Percentiles rank a stretch among this genome's conserved stretches.
Evolutionary conservation across 2,888 invertebrate species (phyloP).

Genomic region (Cactoblastis cactorum): DNA sequence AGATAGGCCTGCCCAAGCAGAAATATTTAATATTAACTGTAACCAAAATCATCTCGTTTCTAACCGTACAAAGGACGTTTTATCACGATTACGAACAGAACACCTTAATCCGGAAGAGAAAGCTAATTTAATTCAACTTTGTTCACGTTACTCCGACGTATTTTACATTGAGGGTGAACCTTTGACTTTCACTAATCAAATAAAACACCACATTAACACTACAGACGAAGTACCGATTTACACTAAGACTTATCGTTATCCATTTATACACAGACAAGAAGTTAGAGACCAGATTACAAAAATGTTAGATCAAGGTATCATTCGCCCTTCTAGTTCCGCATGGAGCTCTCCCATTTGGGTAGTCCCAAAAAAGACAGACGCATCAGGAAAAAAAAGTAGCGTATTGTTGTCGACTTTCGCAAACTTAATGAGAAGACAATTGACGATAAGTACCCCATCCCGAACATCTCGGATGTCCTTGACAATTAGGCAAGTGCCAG

Average conservation of each 20-base stretch:
- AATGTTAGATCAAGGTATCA: constrained; percentile 31
- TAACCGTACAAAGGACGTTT: too few species aligned
- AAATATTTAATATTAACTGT: too few species aligned
- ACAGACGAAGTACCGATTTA: constrained; percentile 21
- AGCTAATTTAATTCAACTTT: too few species aligned
- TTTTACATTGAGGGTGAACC: too few species aligned
- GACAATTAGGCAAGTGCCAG: constrained; percentile 24
- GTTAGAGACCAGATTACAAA: constrained; percentile 21
- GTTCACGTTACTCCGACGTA: too few species aligned
- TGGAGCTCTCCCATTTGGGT: constrained; percentile 35
- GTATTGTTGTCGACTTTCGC: constrained; percentile 35
- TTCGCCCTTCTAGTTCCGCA: constrained; percentile 30
- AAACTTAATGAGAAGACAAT: too few species aligned
- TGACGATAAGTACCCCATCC: too few species aligned
- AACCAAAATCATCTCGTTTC: too few species aligned
- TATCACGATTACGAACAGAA: too few species aligned
- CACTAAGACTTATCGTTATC: constrained; percentile 24
- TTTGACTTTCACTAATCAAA: too few species aligned
- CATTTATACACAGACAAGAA: constrained; percentile 14
- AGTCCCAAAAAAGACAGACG: constrained; percentile 35
- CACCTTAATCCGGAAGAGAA: too few species aligned
- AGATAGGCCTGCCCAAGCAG: too few species aligned
- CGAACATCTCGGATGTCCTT: constrained; percentile 26
- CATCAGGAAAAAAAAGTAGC: constrained; percentile 32
- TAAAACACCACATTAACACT: constrained; percentile 19